Evolutionary conservation across 1,140 invertebrate genomes (phyloP), one percentile per base, ranked within the genome.

Genomic region (Tribolium madens): DNA sequence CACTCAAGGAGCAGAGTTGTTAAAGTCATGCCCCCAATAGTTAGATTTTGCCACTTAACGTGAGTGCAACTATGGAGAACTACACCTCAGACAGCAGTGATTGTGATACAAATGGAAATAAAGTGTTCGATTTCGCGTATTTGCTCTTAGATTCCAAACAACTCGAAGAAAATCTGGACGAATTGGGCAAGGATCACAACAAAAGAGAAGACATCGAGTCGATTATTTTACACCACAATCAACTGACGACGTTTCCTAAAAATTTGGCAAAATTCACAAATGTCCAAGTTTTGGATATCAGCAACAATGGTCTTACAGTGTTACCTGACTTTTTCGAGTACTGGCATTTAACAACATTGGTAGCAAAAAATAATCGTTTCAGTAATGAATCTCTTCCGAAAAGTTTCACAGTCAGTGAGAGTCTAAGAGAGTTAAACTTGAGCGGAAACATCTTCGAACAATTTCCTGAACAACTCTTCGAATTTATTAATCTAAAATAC

Each of bases 361-460:
- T 96, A 13, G 94, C 93, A 0, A 95, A 95, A 87, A 96, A 98
- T 83, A 99, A 99, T 86, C 86, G 89, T 53, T 84, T 99, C 5
- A 91, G 90, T 0, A 94, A 94, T 79, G 90, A 93, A 53, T 92
- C 93, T 2, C 86, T 99, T 74, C 96, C 97, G 0, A 98, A 98
- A 86, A 91, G 92, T 76, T 93, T 98, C 81, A 89, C 87, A 21
- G 75, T 78, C 15, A 80, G 86, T 10, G 78, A 81, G 2, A 80
- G 83, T 0, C 86, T 99, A 0, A 91, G 92, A 83, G 95, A 97
- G 84, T 83, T 99, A 0, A 98, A 98, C 88, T 88, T 99, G 10
- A 97, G 95, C 87, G 97, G 97, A 10, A 99, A 99, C 88, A 86
- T 90, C 33, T 87, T 99, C 21, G 92, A 90, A 10, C 88, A 90